Base-by-base conservation (phyloP, 2,888 invertebrate genomes). In the Candidula unifasciata region DNA sequence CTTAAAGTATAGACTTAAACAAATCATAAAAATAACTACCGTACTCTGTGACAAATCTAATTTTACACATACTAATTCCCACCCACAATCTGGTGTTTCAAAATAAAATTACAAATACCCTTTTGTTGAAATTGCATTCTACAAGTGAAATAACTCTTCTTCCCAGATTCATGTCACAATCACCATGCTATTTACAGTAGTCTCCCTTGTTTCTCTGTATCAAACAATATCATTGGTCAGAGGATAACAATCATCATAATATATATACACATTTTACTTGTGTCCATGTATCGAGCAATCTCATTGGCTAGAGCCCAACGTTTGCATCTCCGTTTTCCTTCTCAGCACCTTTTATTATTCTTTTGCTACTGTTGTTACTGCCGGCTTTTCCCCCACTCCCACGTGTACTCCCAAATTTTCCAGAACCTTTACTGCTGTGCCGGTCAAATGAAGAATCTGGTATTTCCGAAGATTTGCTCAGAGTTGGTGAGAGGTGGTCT, bases 401-500 rank as follows among this genome's bases (percentile, higher is more conserved):
- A 68, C 82, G 76, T 44, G 69, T 71, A 66, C 30, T 60, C 54
- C 76, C 54, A 10, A 74, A 16, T 24, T 64, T 73, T 30, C 52
- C 74, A 33, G 69, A 60, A 24, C 74, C 60, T 73, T 21, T 69
- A 60, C 82, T 74, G 37, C 64, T 60, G 64, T 52, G 44, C 35
- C 73, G 18, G 16, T 73, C 73, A 35, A 6, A 35, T 24, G 18
- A 24, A n/a, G 27, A n/a, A 13, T 64, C 69, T 68, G 30, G 37
- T 8, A 21, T 18, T 10, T 74, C 82, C 10, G 64, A 5, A 60
- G 69, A 24, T 24, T 71, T 68, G 18, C 77, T 37, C 27, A 82
- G 80, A 13, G 73, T 86, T 66, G 89, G 89, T n/a, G 85, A 87
- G 54, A 90, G 83, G 84, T 90, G 90, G 79, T 92, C 91, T n/a